Evolutionary conservation across 1,140 invertebrate genomes (phyloP), one percentile per base, ranked within the genome.

Genomic region (Belonocnema kinseyi): DNA sequence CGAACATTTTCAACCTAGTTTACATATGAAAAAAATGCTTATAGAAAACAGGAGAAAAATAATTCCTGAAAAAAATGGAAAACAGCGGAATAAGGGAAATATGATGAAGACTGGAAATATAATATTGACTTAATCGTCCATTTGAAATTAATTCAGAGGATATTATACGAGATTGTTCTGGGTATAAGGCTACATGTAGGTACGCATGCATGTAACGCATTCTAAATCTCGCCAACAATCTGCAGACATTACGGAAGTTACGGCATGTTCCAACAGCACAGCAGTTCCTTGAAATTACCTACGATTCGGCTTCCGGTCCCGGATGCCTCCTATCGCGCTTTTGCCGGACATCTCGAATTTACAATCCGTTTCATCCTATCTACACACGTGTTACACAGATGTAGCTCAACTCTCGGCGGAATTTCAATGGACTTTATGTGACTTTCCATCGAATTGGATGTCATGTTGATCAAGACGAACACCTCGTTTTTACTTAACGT

Each of bases 211-310:
- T 76, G 61, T 80, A 79, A 79, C 77, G 74, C 61, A 80, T 80
- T 84, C 78, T 66, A 72, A 78, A 79, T 81, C 61, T 77, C 76
- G 74, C 73, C 80, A 80, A 81, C 82, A 83, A 81, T 83, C 78
- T 80, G 82, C 77, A 82, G 78, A 84, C 76, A 77, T 80, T 80
- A 79, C 78, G 79, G 77, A 79, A 82, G 77, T 80, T 82, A 66
- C 72, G 40, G 77, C 77, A 72, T 73, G 46, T 77, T 72, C 56
- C 75, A 61, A 76, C 66, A 53, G 53, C 17, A 16, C 78, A 76
- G 72, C 76, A 76, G 56, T 82, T 71, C 50, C 61, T 73, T 78
- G 79, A 82, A 82, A 84, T 82, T 84, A 80, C 79, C 79, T 79
- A 71, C 77, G 73, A 79, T 78, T 72, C 77, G 76, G 78, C 78